Evolutionary conservation across 2,888 invertebrate genomes (phyloP).

Genomic region (Hyposoter didymator): DNA sequence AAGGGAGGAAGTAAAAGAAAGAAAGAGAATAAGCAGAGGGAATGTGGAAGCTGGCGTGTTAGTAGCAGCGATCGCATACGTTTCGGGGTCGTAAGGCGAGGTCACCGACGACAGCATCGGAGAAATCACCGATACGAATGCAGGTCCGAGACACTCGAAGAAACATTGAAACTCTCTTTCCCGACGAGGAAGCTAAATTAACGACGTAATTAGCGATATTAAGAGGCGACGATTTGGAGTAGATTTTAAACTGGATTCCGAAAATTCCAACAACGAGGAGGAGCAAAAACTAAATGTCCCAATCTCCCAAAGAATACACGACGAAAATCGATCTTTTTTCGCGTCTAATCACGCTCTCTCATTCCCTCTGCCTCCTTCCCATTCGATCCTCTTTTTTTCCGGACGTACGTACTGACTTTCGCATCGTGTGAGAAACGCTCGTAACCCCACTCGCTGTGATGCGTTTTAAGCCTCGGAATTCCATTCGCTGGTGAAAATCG

Average conservation of each 20-base stretch:
- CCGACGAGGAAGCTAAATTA: constrained; percentile 57
- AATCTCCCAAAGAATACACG: constrained; percentile 5
- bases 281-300: not conserved
- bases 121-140: constrained; percentile 59
- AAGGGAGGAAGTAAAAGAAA: not conserved
- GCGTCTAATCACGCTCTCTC: not conserved
- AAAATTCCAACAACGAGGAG: constrained; percentile 60
- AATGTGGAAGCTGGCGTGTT: constrained; percentile 22
- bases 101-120: constrained; percentile 60
- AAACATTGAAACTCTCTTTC: constrained; percentile 19
- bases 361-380: not conserved
- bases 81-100: constrained; percentile 40
- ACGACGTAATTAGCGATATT: constrained; percentile 72
- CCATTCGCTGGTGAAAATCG: constrained; percentile 1
- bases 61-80: constrained; percentile 42
- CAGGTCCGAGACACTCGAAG: constrained; percentile 1
- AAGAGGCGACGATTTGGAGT: constrained; percentile 70
- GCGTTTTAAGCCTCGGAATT: constrained; percentile 18
- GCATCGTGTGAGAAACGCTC: constrained; percentile 23
- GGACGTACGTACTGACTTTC: constrained; percentile 7
- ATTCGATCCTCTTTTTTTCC: not conserved
- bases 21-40: not conserved
- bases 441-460: constrained; percentile 3
- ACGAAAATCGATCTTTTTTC: constrained; percentile 30
- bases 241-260: constrained; percentile 72